Base-by-base conservation (phyloP, 2,113 vertebrate genomes). In the Vidua chalybeata region DNA sequence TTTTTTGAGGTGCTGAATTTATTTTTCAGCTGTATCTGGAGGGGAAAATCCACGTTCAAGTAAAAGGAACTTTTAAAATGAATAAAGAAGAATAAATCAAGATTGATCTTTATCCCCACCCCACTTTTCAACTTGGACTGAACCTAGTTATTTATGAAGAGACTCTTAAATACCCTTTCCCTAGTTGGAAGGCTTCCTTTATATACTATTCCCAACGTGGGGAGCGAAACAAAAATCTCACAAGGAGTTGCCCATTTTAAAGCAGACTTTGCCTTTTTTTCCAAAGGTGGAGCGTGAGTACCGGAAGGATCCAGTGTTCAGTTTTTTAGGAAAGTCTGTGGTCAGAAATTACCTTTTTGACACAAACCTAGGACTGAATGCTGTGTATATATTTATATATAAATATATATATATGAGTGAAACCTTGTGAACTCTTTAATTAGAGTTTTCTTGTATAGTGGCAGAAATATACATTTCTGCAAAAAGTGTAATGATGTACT, bases 401-500 rank as follows among this genome's bases (percentile, higher is more conserved):
- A 98, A 98, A 97, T 98, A 97, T 98, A 98, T 97, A 96, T 95
- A 96, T 96, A 96, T 97, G 97, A 98, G 98, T 98, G 98, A 98
- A 98, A 98, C 97, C 97, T 98, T 98, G 98, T 99, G 98, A 99
- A 99, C 99, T 99, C 99, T 99, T 98, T 97, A 96, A 97, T 98
- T 97, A 96, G 99, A 98, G 99, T 99, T 98, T 99, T 98, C 98
- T 98, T 99, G 99, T 99, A 99, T 98, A 99, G 99, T 98, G 99
- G 99, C 99, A 99, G 99, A 98, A 97, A 98, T 98, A 95, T 64
- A 95, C 84, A 97, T 99, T 99, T 99, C 99, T 99, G 99, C 99
- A 98, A 97, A 98, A 98, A 98, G 97, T 99, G 98, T 99, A 99
- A 99, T 99, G 99, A 99, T 99, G 99, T 99, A 99, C 98, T 98